These are phyloP conservation scores for Condylura cristata DNA, from an alignment of 2,113 vertebrate species.

Conservation along the genomic window DNA sequence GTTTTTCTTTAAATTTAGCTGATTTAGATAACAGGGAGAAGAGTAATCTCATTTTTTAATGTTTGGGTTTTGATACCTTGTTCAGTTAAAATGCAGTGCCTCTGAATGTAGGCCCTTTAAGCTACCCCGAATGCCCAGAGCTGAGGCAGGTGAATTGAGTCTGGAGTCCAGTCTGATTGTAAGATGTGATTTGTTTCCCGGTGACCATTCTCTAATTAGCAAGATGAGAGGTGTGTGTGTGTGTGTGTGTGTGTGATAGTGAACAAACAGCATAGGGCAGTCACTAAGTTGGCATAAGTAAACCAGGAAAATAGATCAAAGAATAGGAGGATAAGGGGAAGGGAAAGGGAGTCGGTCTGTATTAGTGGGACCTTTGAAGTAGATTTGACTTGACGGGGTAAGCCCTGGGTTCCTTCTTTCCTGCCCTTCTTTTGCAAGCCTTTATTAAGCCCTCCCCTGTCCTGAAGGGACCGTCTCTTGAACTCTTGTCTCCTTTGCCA, in stretches of 20 bases:
- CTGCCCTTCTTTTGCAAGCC: background rate
- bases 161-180: background rate
- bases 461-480: background rate
- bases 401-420: background rate
- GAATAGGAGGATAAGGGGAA: background rate
- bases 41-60: slow-evolving; percentile 24
- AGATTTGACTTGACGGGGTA: background rate
- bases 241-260: too few relatives aligned
- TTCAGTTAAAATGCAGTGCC: background rate
- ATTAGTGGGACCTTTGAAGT: background rate
- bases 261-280: background rate
- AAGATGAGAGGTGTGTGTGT: background rate
- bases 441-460: background rate
- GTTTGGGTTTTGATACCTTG: background rate
- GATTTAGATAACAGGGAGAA: slow-evolving; percentile 35
- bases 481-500: background rate
- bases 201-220: background rate
- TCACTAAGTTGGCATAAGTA: background rate
- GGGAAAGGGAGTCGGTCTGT: background rate
- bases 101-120: background rate
- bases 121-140: background rate
- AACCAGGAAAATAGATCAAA: background rate
- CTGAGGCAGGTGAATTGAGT: background rate
- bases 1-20: slow-evolving; percentile 32
- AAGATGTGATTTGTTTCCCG: background rate